Base-by-base conservation (phyloP, 1,140 invertebrate species). In the Aporrectodea caliginosa region DNA sequence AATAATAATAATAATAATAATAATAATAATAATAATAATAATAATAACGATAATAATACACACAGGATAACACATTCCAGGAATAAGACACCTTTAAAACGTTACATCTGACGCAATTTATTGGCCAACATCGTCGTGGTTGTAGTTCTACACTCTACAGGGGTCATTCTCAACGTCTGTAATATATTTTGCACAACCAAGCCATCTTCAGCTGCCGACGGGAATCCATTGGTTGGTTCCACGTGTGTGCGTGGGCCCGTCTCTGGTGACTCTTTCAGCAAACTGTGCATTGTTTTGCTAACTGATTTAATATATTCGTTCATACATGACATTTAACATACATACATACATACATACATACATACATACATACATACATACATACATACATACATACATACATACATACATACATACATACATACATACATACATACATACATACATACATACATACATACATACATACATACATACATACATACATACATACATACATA, bases 361-460 rank as follows among this genome's bases (percentile, higher is more conserved):
- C 32, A 43, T 43, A 43, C 32, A 68, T 68, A 68, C 32, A 35
- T 43, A 43, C 35, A 43, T 76, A 43, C 32, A 35, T 76, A 68
- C 27, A 76, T 43, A 1, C 16, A 16, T 35, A 16, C 27, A 34
- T 34, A 14, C 16, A 35, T 34, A 75, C 6, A 34, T 6, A 16
- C 16, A 35, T 30, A 34, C 29, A 76, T 68, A 76, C 32, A 68
- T 76, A 68, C 32, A 43, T 14, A 43, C 43, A 76, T 76, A 76
- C 34, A 76, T 76, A 76, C 34, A 76, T 76, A 76, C 35, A 76
- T 76, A 68, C 35, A 76, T 43, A 68, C 35, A 76, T 76, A 68
- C 35, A 76, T 76, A 76, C 35, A 76, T 76, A 76, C 35, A 76
- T 58, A 76, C 34, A 76, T 76, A 76, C 35, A 76, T 76, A 76